A percentile compares a stretch with the other conserved stretches of the same genome.
Evolutionary conservation across 2,888 invertebrate species (phyloP).

Genomic region (Melanargia galathea): DNA sequence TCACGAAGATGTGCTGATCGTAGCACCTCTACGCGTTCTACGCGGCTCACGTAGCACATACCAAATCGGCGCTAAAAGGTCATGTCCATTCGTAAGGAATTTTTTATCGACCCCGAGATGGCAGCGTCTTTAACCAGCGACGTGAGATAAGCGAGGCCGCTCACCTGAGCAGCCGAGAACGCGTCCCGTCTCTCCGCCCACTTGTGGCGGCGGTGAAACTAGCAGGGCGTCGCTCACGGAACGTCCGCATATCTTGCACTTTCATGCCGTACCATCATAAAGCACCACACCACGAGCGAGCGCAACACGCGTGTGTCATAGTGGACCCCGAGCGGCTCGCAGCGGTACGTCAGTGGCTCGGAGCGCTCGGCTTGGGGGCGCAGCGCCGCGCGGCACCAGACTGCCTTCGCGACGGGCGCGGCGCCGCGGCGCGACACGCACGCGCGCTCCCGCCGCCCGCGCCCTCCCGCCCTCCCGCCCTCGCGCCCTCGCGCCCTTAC

Average conservation of each 20-base stretch:
- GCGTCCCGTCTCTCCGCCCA: slow-evolving; percentile 73
- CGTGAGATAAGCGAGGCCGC: slow-evolving; percentile 68
- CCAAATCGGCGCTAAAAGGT: slow-evolving; percentile 35
- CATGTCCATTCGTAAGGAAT: slow-evolving; percentile 45
- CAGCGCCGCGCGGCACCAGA: slow-evolving; percentile 63
- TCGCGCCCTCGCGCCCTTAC: slow-evolving; percentile 54
- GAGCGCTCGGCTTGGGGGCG: slow-evolving; percentile 48
- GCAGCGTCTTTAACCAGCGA: slow-evolving; percentile 64
- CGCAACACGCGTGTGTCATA: slow-evolving; percentile 73
- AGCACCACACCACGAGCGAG: slow-evolving; percentile 74
- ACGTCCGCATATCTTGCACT: slow-evolving; percentile 79
- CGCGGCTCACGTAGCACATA: slow-evolving; percentile 22
- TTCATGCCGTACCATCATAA: slow-evolving; percentile 80
- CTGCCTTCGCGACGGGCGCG: slow-evolving; percentile 59
- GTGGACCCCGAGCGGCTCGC: slow-evolving; percentile 48
- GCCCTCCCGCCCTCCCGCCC: slow-evolving; percentile 45
- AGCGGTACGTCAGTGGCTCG: slow-evolving; percentile 46
- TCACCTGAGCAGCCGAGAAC: slow-evolving; percentile 75
- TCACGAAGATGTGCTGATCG: slow-evolving; percentile 12
- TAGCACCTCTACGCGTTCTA: slow-evolving; percentile 14
- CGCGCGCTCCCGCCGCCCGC: slow-evolving; percentile 25
- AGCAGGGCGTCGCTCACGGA: slow-evolving; percentile 67
- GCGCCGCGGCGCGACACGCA: slow-evolving; percentile 24
- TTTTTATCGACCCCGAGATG: slow-evolving; percentile 74
- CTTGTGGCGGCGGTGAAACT: slow-evolving; percentile 71